Conservation (phyloP, 2,113 vertebrate genomes). For the pig (Sus scrofa) region DNA sequence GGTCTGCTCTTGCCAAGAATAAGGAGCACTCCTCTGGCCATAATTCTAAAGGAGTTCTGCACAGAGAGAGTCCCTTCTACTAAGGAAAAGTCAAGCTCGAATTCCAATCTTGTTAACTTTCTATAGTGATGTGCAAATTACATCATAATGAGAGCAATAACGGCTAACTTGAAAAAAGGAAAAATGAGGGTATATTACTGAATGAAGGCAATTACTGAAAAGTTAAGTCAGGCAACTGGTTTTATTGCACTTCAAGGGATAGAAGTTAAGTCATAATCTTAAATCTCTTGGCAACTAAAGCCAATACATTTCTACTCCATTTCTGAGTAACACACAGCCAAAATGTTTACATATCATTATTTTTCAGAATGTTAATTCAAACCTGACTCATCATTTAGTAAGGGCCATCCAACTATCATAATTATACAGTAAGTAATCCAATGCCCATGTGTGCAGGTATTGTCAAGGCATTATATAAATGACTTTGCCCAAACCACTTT, state of each 20-base stretch:
- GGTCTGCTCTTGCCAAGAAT: background rate
- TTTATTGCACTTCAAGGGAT: conserved; percentile 20
- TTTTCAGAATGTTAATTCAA: conserved; percentile 31
- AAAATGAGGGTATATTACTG: background rate
- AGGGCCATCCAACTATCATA: conserved; percentile 3
- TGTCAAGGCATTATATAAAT: conserved; percentile 26
- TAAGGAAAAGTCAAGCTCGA: conserved; percentile 2
- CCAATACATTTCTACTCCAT: background rate
- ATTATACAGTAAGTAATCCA: conserved; percentile 11
- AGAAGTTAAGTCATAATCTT: conserved; percentile 2
- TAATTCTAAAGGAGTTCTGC: background rate
- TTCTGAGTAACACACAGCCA: background rate
- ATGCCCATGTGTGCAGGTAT: too few species aligned
- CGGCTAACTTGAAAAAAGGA: background rate
- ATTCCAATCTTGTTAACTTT: background rate
- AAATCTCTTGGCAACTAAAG: background rate
- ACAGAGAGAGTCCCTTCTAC: background rate
- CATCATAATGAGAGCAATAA: background rate
- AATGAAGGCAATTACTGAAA: conserved; percentile 12
- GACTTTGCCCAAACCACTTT: background rate
- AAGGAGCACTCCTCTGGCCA: background rate
- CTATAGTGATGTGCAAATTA: background rate
- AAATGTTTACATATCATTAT: background rate
- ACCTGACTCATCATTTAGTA: background rate
- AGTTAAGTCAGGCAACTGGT: background rate